phyloP scores from a whole-genome alignment of 2,113 vertebrate genomes.

The Oostethus manadensis region DNA sequence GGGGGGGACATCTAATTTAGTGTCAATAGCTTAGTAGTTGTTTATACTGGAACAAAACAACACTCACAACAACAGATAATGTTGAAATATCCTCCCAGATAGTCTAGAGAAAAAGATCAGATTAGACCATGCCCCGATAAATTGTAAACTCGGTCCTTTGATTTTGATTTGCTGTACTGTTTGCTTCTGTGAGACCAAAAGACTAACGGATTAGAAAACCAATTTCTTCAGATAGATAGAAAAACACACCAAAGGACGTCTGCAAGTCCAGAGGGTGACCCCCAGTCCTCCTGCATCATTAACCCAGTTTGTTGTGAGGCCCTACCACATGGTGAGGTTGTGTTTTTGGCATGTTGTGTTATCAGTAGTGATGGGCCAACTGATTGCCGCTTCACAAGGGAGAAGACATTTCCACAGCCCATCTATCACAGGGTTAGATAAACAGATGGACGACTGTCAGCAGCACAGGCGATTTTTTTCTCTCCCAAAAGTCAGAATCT shows the following conservation, averaged over 20 bases:
- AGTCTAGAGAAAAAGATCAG: not conserved
- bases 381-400: constrained; percentile 53
- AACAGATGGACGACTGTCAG: constrained; percentile 54
- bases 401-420: constrained; percentile 54
- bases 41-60: no score
- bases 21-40: no score
- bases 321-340: constrained; percentile 48
- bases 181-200: not conserved
- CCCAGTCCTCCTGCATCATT: constrained; percentile 59
- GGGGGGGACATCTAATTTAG: no score
- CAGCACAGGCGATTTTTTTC: constrained; percentile 1
- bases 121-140: not conserved
- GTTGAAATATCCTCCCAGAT: no score
- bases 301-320: constrained; percentile 59
- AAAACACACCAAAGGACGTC: constrained; percentile 33
- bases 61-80: no score
- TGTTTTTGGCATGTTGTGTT: constrained; percentile 60
- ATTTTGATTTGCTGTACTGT: not conserved
- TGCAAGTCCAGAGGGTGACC: constrained; percentile 54
- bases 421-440: constrained; percentile 60
- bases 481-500: no score
- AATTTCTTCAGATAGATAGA: constrained; percentile 34
- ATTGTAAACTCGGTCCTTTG: not conserved
- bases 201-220: constrained; percentile 9
- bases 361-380: constrained; percentile 59